phyloP scores from a whole-genome alignment of 2,113 vertebrate species.

The Cyrtonyx montezumae region DNA sequence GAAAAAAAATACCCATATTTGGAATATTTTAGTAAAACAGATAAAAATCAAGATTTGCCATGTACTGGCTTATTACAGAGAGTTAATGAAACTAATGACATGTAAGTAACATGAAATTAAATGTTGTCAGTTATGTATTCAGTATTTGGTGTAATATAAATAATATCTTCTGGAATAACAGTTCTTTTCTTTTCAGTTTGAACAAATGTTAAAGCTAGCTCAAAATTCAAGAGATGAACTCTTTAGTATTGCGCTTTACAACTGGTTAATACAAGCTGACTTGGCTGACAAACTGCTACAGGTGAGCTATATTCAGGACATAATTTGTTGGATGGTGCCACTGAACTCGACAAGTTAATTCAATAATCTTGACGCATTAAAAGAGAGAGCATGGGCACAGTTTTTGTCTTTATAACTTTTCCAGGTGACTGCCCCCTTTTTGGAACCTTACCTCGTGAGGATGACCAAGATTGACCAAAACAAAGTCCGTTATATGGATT shows the following conservation, averaged over 20 bases:
- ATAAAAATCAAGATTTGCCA: neutral
- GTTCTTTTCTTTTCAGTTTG: constrained; percentile 82
- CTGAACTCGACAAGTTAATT: neutral
- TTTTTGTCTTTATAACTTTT: neutral
- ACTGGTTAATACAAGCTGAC: constrained; percentile 96
- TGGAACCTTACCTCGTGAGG: constrained; percentile 93
- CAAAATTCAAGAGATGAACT: constrained; percentile 95
- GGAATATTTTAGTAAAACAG: neutral
- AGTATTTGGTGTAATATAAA: neutral
- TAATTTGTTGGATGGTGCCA: neutral
- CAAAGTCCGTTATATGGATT: constrained; percentile 96
- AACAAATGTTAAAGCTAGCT: constrained; percentile 92
- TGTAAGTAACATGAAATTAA: neutral
- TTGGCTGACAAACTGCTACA: constrained; percentile 93
- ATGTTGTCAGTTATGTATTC: fast-evolving
- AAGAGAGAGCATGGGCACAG: neutral
- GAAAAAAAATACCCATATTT: neutral
- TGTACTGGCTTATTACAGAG: neutral
- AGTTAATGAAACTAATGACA: neutral
- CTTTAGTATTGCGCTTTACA: constrained; percentile 96
- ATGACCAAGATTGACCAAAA: constrained; percentile 97
- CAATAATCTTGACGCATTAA: neutral
- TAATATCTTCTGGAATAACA: neutral
- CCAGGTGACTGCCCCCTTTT: constrained; percentile 93
- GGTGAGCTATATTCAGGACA: constrained; percentile 71